These are phyloP conservation scores for Portunus trituberculatus DNA, from an alignment of 1,140 invertebrate species.

Conservation along the genomic window DNA sequence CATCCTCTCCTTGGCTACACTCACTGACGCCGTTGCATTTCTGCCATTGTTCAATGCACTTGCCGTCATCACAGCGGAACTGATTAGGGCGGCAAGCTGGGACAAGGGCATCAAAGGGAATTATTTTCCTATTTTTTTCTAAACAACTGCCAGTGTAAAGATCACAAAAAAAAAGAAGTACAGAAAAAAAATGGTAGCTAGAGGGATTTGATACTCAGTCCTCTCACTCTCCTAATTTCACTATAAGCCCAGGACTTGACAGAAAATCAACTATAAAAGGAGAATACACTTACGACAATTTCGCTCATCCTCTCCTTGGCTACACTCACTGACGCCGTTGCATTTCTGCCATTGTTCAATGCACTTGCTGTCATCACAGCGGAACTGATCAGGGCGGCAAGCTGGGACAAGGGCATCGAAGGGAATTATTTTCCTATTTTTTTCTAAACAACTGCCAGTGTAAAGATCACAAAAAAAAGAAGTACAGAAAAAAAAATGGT, in stretches of 20 bases:
- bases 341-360: conserved; percentile 78
- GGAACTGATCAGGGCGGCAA: conserved; percentile 78
- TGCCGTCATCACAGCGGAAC: conserved; percentile 78
- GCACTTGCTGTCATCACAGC: conserved; percentile 78
- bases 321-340: conserved; percentile 79
- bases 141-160: background rate
- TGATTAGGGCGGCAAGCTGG: conserved; percentile 75
- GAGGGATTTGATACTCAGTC: no score
- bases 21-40: conserved; percentile 79
- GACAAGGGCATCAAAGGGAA: background rate
- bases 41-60: conserved; percentile 78
- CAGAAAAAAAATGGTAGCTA: background rate
- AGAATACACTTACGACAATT: conserved; percentile 77
- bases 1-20: conserved; percentile 79
- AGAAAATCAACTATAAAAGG: background rate
- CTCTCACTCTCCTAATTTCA: no score
- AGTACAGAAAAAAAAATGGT: background rate
- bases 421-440: background rate
- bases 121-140: background rate
- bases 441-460: background rate
- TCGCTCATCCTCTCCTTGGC: conserved; percentile 79
- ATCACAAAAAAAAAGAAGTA: background rate
- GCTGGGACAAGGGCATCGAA: conserved; percentile 30
- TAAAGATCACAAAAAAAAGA: background rate
- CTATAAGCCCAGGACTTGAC: no score